Conservation (phyloP, 2,113 vertebrate genomes). For the Poecilia latipinna region DNA sequence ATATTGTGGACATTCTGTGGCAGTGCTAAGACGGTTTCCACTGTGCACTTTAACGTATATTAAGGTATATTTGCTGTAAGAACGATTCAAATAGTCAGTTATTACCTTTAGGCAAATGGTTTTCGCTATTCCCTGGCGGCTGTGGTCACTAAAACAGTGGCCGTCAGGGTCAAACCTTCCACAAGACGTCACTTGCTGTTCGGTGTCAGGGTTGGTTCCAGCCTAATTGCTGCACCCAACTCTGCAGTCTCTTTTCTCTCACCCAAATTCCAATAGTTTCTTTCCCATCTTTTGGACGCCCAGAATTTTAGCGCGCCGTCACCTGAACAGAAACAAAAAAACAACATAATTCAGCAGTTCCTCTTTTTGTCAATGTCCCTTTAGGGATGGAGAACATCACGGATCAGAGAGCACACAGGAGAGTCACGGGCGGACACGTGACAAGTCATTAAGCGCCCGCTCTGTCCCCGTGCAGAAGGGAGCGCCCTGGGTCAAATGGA, state of each 20-base stretch:
- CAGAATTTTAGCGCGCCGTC: too few species aligned
- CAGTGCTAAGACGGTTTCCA: too few species aligned
- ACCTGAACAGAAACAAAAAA: constrained; percentile 19
- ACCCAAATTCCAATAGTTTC: not conserved
- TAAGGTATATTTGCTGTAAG: too few species aligned
- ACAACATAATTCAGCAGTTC: constrained; percentile 24
- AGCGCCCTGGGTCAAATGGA: constrained; percentile 75
- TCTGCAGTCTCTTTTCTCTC: not conserved
- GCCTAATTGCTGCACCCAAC: not conserved
- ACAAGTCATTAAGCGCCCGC: constrained; percentile 70
- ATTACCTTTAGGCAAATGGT: too few species aligned
- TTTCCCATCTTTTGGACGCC: not conserved
- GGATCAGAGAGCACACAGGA: constrained; percentile 52
- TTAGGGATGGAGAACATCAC: constrained; percentile 59
- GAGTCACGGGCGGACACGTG: constrained; percentile 66
- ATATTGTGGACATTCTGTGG: too few species aligned
- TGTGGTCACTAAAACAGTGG: too few species aligned
- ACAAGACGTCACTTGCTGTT: too few species aligned
- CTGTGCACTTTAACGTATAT: too few species aligned
- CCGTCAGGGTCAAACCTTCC: too few species aligned
- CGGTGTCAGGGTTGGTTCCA: not conserved
- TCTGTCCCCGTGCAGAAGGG: constrained; percentile 49
- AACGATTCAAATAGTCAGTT: too few species aligned
- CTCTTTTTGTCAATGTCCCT: constrained; percentile 36
- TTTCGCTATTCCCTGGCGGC: too few species aligned